Conservation (phyloP, 2,797 vertebrate species). For the Aratinga solstitialis region DNA sequence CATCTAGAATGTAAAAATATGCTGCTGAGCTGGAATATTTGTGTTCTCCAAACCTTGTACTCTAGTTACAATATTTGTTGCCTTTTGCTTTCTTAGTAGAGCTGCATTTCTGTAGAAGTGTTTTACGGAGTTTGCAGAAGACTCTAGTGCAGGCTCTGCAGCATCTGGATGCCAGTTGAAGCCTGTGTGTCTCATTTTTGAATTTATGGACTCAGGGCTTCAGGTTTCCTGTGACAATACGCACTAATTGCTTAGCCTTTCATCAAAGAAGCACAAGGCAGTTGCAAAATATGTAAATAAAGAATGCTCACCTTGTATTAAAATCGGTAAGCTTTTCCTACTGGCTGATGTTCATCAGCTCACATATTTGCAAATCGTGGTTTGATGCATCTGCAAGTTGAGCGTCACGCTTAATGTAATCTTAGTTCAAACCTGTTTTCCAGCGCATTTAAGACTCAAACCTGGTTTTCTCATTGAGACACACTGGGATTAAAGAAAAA, state of each 20-base stretch:
- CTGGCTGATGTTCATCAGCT: not conserved
- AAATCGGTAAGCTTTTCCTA: not conserved
- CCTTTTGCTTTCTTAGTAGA: not conserved
- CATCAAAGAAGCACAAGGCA: not conserved
- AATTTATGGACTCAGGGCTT: not conserved
- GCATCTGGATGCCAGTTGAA: not conserved
- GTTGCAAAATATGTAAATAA: not conserved
- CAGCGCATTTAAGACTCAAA: not conserved
- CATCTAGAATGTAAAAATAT: not conserved
- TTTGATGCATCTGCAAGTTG: not conserved
- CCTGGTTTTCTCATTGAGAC: not conserved
- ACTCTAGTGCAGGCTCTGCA: not conserved
- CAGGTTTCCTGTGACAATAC: not conserved
- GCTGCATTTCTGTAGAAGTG: not conserved
- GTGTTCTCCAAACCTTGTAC: not conserved
- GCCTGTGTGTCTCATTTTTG: not conserved
- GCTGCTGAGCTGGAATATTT: not conserved
- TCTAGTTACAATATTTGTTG: not conserved
- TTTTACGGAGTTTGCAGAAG: not conserved
- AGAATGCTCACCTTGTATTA: not conserved
- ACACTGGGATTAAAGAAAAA: not conserved
- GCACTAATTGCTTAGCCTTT: not conserved
- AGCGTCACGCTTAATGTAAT: not conserved
- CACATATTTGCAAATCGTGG: not conserved
- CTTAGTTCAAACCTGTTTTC: not conserved